A percentile compares a stretch with the other conserved stretches of the same genome.
Evolutionary conservation across 1,140 invertebrate genomes (phyloP).

Genomic region (Ips typographus): DNA sequence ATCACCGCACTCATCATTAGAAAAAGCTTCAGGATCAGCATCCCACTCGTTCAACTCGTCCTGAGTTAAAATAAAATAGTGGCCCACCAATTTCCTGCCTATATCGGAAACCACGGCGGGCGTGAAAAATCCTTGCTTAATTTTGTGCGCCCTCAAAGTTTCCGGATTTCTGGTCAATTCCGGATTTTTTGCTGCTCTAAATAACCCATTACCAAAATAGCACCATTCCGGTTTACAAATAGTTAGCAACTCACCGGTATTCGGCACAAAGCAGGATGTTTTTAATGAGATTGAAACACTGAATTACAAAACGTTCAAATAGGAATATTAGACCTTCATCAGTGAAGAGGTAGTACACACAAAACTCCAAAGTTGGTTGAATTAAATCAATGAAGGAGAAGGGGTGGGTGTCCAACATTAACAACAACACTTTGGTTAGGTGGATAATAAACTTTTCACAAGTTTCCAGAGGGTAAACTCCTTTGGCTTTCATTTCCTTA

Average conservation of each 20-base stretch:
- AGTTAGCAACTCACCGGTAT: constrained; percentile 53
- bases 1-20: constrained; percentile 83
- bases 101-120: constrained; percentile 71
- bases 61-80: constrained; percentile 84
- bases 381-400: constrained; percentile 80
- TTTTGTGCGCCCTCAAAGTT: constrained; percentile 62
- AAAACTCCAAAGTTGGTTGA: constrained; percentile 75
- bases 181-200: constrained; percentile 61
- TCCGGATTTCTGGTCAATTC: constrained; percentile 58
- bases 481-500: constrained; percentile 60
- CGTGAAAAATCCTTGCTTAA: constrained; percentile 74
- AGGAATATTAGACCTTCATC: constrained; percentile 69
- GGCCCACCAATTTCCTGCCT: constrained; percentile 78
- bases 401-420: constrained; percentile 74
- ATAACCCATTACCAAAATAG: background rate
- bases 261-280: constrained; percentile 74
- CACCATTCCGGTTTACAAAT: too few species aligned
- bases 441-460: constrained; percentile 81
- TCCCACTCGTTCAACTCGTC: constrained; percentile 89
- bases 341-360: constrained; percentile 84
- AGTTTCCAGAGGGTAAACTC: constrained; percentile 62
- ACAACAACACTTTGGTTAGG: constrained; percentile 75
- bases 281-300: constrained; percentile 88
- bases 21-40: constrained; percentile 86
- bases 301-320: constrained; percentile 85